Conservation (phyloP, 2,797 vertebrate species). For the Sebastes dallii region DNA sequence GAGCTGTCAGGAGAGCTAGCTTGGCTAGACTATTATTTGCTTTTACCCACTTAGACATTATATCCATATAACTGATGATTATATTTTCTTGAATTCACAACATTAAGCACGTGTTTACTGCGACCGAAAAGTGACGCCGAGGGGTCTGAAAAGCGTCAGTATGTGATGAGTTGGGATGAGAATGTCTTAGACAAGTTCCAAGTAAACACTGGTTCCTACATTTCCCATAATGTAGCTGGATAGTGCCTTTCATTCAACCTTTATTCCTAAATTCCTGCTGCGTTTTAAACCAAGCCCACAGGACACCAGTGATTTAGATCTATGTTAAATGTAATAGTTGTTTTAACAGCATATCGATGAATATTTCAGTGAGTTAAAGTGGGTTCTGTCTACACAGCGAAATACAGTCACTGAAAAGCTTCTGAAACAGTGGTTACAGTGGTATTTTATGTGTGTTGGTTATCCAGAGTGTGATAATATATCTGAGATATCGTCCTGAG, state of each 20-base stretch:
- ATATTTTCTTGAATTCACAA: no score
- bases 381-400: neutral
- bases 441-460: neutral
- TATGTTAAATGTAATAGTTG: neutral
- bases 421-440: neutral
- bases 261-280: neutral
- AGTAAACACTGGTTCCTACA: neutral
- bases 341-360: neutral
- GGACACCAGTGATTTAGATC: neutral
- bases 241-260: neutral
- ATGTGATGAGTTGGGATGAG: no score
- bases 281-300: neutral
- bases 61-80: no score
- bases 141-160: no score
- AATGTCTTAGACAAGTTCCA: neutral
- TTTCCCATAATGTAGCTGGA: neutral
- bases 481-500: neutral
- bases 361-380: neutral
- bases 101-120: no score
- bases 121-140: no score
- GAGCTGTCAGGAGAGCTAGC: no score
- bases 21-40: no score
- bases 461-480: neutral
- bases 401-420: neutral
- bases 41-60: no score